Base-by-base conservation (phyloP, 2,797 vertebrate species). In the Garrulus glandarius region DNA sequence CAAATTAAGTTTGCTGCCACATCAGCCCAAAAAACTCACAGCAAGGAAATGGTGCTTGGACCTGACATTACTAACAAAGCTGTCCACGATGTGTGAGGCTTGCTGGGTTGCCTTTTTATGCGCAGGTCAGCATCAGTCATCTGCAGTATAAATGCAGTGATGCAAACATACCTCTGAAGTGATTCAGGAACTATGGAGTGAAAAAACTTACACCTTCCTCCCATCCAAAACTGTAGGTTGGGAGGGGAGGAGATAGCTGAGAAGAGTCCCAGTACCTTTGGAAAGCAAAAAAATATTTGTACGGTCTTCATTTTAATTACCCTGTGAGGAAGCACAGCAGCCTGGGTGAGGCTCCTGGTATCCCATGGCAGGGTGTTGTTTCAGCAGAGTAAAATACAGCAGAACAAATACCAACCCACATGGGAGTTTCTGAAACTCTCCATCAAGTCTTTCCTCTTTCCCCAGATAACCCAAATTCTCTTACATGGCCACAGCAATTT, bases 401-500 rank as follows among this genome's bases (percentile, higher is more conserved):
- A 75, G 56, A 95, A 65, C 52, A 95, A 76, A 93, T 47, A 49
- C 63, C 56, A 49, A 2, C 30, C 36, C 81, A 52, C 30, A 27
- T 16, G 55, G 47, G 60, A 92, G 44, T 56, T 93, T 65, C 59
- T 91, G 64, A 89, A 92, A 56, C 49, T 74, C 65, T 46, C 27
- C 43, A 46, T 80, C 46, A 84, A 49, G 71, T 36, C 65, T 92
- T 88, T 63, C 30, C 43, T 65, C n/a, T 69, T 84, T 71, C 94
- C 87, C 70, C 59, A 95, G 92, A 87, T 37, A 65, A 56, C 60
- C 65, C 16, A 9, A 79, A 74, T 57, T 92, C 64, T 95, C 69
- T 91, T 85, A 65, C 59, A 82, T 34, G 53, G 83, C 69, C 91
- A 68, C 53, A 65, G 36, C 59, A 55, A 88, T 84, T 81, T 96